phyloP scores from a whole-genome alignment of 2,113 vertebrate genomes.

The Excalfactoria chinensis region DNA sequence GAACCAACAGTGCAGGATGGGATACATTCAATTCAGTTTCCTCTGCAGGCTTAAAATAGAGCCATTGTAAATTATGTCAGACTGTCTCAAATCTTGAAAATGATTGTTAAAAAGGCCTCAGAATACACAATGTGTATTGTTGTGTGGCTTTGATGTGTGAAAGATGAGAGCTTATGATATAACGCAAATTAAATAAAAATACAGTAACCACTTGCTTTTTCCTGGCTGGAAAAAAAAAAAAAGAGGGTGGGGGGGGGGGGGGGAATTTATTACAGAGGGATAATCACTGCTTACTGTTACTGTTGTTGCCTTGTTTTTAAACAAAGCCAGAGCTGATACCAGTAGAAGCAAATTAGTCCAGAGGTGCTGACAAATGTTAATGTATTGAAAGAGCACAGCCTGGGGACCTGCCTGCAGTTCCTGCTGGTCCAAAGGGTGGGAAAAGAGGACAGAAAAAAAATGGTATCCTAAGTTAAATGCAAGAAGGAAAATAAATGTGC shows the following conservation, averaged over 20 bases:
- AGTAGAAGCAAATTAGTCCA: background rate
- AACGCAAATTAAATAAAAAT: slow-evolving; percentile 74
- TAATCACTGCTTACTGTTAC: background rate
- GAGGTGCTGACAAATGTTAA: background rate
- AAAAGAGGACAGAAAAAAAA: background rate
- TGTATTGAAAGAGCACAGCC: background rate
- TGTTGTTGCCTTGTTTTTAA: slow-evolving; percentile 27
- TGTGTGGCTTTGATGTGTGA: slow-evolving; percentile 92
- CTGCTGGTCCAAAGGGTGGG: background rate
- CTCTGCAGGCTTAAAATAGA: slow-evolving; percentile 98
- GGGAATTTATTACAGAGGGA: background rate
- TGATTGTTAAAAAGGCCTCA: slow-evolving; percentile 86
- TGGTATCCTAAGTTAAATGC: background rate
- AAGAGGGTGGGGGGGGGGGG: background rate
- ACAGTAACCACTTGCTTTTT: slow-evolving; percentile 60
- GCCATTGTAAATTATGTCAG: slow-evolving; percentile 97
- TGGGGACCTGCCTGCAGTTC: background rate
- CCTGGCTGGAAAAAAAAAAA: background rate
- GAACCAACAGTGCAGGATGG: slow-evolving; percentile 98
- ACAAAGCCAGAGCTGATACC: background rate
- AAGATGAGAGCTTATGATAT: slow-evolving; percentile 87
- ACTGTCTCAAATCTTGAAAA: slow-evolving; percentile 90
- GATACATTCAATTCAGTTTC: slow-evolving; percentile 99
- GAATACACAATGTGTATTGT: slow-evolving; percentile 90
- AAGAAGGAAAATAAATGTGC: background rate